Evolutionary conservation across 1,140 invertebrate species (phyloP).

Genomic region (Drosophila jambulina): DNA sequence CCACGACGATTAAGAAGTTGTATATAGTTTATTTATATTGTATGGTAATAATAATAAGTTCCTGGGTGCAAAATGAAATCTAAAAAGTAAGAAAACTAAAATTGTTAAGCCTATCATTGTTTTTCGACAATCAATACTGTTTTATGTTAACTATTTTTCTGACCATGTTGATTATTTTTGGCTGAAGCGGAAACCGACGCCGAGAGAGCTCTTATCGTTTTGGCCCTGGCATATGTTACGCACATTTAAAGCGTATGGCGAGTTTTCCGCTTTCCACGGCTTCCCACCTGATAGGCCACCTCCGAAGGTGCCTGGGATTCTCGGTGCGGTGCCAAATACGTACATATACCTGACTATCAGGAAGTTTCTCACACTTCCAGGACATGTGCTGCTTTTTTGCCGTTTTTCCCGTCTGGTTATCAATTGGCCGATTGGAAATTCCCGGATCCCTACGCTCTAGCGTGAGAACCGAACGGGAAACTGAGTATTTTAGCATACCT

Average conservation of each 20-base stretch:
- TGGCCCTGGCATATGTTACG: conserved; percentile 77
- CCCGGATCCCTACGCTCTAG: conserved; percentile 48
- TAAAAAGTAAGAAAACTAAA: background rate
- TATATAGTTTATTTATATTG: background rate
- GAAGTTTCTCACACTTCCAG: conserved; percentile 65
- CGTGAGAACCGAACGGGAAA: conserved; percentile 62
- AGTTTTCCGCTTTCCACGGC: conserved; percentile 61
- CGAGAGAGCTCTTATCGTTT: conserved; percentile 61
- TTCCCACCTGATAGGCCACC: conserved; percentile 54
- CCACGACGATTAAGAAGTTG: too few species aligned
- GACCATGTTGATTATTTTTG: conserved; percentile 35
- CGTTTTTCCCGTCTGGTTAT: conserved; percentile 70
- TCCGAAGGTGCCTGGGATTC: conserved; percentile 52
- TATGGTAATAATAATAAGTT: accelerated
- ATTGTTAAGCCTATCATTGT: background rate
- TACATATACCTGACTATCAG: conserved; percentile 36
- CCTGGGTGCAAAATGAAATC: background rate
- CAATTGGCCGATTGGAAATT: conserved; percentile 72
- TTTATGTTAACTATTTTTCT: background rate
- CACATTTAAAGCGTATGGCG: conserved; percentile 81
- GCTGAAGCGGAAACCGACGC: conserved; percentile 40
- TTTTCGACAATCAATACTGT: background rate
- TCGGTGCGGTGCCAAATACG: conserved; percentile 11
- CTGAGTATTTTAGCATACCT: conserved; percentile 46
- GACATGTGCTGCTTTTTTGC: conserved; percentile 56